Conservation (phyloP, 35 echinoderm and acorn worm genomes). For the Stichopus chloronotus region DNA sequence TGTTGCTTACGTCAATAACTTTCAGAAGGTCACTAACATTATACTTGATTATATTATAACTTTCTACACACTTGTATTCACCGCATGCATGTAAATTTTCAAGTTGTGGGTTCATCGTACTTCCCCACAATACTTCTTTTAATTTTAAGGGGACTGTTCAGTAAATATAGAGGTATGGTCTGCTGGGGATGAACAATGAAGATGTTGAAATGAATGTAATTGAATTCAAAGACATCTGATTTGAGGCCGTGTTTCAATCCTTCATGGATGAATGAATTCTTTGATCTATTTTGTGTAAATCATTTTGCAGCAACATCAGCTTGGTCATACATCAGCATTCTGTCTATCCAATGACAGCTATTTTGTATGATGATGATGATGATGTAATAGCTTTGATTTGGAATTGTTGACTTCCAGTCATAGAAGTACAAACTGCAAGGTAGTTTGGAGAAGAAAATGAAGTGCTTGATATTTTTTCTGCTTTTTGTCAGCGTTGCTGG, state of each 20-base stretch:
- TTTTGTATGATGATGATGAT: neutral
- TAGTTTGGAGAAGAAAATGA: neutral
- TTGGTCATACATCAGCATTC: neutral
- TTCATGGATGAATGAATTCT: neutral
- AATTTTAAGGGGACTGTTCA: too few species aligned
- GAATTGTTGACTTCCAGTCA: neutral
- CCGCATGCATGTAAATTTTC: too few species aligned
- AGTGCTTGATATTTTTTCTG: neutral
- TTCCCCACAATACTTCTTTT: too few species aligned
- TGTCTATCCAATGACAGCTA: neutral
- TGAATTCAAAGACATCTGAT: neutral
- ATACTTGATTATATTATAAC: too few species aligned
- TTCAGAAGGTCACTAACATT: too few species aligned
- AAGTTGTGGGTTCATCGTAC: too few species aligned
- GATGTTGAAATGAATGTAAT: neutral
- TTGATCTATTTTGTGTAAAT: neutral
- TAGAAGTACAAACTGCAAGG: neutral
- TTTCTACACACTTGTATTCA: too few species aligned
- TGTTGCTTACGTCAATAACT: too few species aligned
- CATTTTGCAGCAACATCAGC: neutral
- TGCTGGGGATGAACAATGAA: neutral
- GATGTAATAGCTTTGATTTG: too few species aligned
- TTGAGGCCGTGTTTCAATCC: neutral
- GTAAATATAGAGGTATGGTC: neutral
- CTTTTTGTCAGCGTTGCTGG: neutral